Evolutionary conservation across 2,888 invertebrate genomes (phyloP).

Genomic region (Diabrotica balteata): DNA sequence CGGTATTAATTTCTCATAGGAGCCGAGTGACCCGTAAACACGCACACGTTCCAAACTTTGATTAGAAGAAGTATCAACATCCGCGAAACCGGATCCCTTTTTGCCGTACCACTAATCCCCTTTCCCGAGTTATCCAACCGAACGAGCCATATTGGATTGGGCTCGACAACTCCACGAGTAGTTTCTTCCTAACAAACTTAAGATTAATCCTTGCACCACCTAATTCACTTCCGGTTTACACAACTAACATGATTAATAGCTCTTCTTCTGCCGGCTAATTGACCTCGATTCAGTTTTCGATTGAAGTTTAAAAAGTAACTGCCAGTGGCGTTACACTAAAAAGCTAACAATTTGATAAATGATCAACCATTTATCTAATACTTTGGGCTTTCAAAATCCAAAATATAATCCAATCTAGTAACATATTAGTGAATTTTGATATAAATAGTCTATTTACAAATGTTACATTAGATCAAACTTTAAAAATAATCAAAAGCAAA

Average conservation of each 20-base stretch:
- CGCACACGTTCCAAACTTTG: neutral
- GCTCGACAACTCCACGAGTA: constrained; percentile 31
- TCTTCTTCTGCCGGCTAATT: constrained; percentile 30
- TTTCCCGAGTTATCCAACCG: constrained; percentile 17
- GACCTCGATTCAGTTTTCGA: constrained; percentile 32
- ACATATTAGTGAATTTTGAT: no score
- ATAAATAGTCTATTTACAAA: no score
- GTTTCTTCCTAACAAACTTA: constrained; percentile 29
- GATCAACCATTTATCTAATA: no score
- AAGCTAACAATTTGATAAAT: no score
- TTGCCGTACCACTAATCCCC: constrained; percentile 9
- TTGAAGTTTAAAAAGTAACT: constrained; percentile 20
- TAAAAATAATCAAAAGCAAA: no score
- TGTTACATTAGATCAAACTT: no score
- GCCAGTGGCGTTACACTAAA: neutral
- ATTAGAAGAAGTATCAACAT: neutral
- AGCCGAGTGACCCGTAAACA: neutral
- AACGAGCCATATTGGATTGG: constrained; percentile 24
- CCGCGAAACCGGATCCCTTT: constrained; percentile 1
- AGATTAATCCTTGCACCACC: constrained; percentile 31
- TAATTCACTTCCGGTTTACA: constrained; percentile 15
- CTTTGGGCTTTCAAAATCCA: no score
- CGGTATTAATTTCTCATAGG: no score
- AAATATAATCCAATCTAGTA: no score
- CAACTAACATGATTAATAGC: constrained; percentile 34